Conservation (phyloP, 2,888 invertebrate genomes). For the Drosophila acutilabella region DNA sequence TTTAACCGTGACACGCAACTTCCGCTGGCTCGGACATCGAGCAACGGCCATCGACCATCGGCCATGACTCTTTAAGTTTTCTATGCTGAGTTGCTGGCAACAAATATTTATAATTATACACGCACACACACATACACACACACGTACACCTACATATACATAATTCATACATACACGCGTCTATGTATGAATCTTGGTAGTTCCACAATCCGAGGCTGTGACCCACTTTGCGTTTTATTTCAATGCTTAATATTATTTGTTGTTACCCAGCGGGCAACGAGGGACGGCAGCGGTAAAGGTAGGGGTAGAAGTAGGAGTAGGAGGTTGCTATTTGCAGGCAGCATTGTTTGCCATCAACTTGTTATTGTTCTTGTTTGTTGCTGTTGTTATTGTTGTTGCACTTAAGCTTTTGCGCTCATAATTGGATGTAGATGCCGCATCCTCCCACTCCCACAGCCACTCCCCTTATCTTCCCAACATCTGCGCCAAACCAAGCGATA, state of each 20-base stretch:
- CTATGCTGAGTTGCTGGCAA: constrained; percentile 38
- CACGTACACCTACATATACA: constrained; percentile 4
- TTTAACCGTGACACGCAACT: constrained; percentile 73
- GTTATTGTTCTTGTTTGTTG: constrained; percentile 51
- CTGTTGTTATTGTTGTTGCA: constrained; percentile 63
- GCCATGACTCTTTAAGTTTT: constrained; percentile 43
- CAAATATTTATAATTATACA: constrained; percentile 72
- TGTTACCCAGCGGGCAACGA: constrained; percentile 22
- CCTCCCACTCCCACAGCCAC: constrained; percentile 2
- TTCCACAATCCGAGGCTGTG: constrained; percentile 64
- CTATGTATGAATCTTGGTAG: constrained; percentile 14
- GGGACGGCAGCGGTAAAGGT: neutral
- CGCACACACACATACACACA: constrained; percentile 1
- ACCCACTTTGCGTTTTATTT: constrained; percentile 77
- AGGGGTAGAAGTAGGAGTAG: too few species aligned
- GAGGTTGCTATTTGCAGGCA: constrained; percentile 19
- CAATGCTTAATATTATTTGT: constrained; percentile 73
- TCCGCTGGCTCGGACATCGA: constrained; percentile 58
- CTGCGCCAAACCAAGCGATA: constrained; percentile 20
- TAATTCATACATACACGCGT: constrained; percentile 22
- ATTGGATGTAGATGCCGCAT: constrained; percentile 67
- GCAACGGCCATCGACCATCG: constrained; percentile 20
- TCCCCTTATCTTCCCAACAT: neutral
- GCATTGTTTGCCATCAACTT: constrained; percentile 69
- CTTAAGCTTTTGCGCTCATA: constrained; percentile 75